A percentile compares a stretch with the other conserved stretches of the same genome.
These are phyloP conservation scores for Rhopalosiphum maidis DNA, from an alignment of 1,140 invertebrate genomes.

Conservation along the genomic window DNA sequence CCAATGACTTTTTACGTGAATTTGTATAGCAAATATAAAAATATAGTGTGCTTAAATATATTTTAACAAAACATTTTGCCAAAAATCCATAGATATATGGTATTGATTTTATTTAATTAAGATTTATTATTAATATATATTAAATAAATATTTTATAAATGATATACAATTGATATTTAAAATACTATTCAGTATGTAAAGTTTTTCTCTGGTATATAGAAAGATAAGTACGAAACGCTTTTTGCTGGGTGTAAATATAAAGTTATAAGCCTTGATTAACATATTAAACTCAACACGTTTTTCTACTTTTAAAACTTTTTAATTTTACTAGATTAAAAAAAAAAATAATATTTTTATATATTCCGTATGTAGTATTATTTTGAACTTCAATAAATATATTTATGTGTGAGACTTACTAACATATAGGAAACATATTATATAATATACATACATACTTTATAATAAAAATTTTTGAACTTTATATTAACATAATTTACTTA, in stretches of 20 bases:
- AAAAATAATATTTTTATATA: background rate
- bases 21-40: background rate
- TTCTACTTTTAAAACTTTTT: background rate
- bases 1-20: background rate
- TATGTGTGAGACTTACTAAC: background rate
- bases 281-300: background rate
- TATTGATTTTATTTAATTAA: background rate
- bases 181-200: background rate
- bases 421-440: background rate
- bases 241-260: fast-evolving
- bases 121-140: background rate
- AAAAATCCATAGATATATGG: background rate
- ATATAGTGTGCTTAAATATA: background rate
- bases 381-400: background rate
- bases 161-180: background rate
- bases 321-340: background rate
- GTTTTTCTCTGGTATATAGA: background rate
- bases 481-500: background rate
- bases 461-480: background rate
- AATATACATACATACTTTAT: background rate
- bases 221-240: background rate
- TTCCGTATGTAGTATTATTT: too few relatives aligned
- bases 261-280: background rate
- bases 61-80: background rate
- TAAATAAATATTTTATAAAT: background rate